Evolutionary conservation across 2,113 vertebrate species (phyloP).

Genomic region (Atlantisia rogersi): DNA sequence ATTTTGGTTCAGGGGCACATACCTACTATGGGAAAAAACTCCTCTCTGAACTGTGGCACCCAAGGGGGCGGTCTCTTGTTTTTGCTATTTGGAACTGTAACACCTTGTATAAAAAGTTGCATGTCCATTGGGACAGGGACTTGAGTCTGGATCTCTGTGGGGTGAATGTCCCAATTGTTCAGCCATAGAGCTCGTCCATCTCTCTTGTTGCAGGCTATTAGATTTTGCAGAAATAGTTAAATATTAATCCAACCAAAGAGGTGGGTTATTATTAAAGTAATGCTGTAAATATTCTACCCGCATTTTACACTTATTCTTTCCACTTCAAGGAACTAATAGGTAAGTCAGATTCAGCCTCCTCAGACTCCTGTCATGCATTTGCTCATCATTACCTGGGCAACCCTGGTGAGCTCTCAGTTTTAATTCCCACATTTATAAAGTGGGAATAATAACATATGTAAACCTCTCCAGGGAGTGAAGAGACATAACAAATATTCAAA

Average conservation of each 20-base stretch:
- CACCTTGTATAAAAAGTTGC: not conserved
- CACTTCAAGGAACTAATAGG: not conserved
- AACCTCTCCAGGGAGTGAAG: not conserved
- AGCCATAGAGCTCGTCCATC: not conserved
- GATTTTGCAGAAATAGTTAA: not conserved
- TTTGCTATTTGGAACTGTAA: not conserved
- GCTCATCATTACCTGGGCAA: not conserved
- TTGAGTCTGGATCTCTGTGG: not conserved
- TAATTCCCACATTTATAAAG: not conserved
- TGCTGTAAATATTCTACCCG: not conserved
- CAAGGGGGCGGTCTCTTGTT: not conserved
- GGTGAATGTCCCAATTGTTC: not conserved
- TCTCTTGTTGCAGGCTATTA: not conserved
- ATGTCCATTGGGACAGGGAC: not conserved
- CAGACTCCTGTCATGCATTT: not conserved
- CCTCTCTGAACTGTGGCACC: not conserved
- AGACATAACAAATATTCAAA: conserved; percentile 5
- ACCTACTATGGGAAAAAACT: not conserved
- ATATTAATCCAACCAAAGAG: not conserved
- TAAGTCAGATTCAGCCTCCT: not conserved
- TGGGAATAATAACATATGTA: not conserved
- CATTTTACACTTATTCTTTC: not conserved
- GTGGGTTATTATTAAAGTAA: not conserved
- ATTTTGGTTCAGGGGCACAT: fast-evolving
- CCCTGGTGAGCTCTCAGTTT: not conserved